Evolutionary conservation across 2,113 vertebrate genomes (phyloP).

Genomic region (Gorsachius goisagi): DNA sequence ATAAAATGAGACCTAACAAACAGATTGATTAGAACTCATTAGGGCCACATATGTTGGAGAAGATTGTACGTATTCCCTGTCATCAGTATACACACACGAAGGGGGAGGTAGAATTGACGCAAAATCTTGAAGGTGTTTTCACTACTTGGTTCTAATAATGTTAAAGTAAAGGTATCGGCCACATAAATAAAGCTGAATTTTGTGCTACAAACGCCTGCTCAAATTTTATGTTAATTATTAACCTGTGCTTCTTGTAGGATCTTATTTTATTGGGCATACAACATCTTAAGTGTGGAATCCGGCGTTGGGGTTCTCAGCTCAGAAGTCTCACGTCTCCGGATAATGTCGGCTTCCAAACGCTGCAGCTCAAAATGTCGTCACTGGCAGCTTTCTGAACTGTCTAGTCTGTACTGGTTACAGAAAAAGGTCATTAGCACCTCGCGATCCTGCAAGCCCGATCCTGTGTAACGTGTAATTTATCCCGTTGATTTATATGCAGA

Average conservation of each 20-base stretch:
- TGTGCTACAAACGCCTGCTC: background rate
- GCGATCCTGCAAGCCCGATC: background rate
- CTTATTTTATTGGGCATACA: background rate
- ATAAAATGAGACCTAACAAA: background rate
- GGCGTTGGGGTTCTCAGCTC: background rate
- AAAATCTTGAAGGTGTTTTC: background rate
- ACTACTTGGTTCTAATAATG: background rate
- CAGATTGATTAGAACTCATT: background rate
- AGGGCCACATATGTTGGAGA: background rate
- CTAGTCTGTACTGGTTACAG: background rate
- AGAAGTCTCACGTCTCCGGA: background rate
- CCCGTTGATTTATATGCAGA: conserved; percentile 23
- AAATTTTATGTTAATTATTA: background rate
- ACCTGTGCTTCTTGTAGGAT: background rate
- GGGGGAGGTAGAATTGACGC: background rate
- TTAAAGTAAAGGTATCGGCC: background rate
- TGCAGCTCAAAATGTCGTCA: background rate
- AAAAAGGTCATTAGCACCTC: background rate
- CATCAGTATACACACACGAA: background rate
- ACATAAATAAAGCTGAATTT: background rate
- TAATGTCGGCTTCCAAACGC: background rate
- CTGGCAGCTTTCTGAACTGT: background rate
- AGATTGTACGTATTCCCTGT: background rate
- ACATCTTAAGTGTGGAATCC: background rate
- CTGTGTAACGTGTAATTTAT: background rate